phyloP scores from a whole-genome alignment of 2,888 invertebrate genomes.

The Lampropteryx suffumata region DNA sequence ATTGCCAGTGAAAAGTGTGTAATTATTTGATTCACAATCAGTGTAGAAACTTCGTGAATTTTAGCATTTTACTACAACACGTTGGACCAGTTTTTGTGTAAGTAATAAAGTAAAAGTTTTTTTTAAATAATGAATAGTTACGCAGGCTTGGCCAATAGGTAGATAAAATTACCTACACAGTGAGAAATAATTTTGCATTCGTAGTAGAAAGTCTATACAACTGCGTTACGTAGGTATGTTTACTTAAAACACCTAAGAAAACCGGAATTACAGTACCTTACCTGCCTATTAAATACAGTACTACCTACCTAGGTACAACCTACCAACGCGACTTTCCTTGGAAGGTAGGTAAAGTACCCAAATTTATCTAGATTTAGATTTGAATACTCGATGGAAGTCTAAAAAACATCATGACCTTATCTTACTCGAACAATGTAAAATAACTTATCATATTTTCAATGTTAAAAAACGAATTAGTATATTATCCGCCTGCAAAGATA shows the following conservation, averaged over 20 bases:
- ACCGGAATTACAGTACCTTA: too few relatives aligned
- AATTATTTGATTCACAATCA: constrained; percentile 9
- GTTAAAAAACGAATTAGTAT: constrained; percentile 5
- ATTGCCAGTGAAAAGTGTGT: constrained; percentile 8
- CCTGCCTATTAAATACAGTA: too few relatives aligned
- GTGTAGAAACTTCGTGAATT: constrained; percentile 15
- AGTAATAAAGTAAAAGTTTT: constrained; percentile 63
- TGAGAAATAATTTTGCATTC: not conserved
- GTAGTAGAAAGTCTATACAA: not conserved
- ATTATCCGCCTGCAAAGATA: not conserved
- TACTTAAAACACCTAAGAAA: not conserved
- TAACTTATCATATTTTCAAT: constrained; percentile 17
- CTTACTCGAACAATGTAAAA: not conserved
- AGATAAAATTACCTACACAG: not conserved
- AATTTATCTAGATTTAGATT: too few relatives aligned
- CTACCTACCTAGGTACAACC: too few relatives aligned
- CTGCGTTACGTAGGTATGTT: not conserved
- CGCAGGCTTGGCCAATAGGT: not conserved
- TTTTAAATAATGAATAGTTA: constrained; percentile 7
- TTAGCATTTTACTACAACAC: constrained; percentile 7
- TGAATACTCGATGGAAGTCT: too few relatives aligned
- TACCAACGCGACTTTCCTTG: too few relatives aligned
- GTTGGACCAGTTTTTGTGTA: constrained; percentile 49
- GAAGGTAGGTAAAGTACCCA: too few relatives aligned
- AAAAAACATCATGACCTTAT: constrained; percentile 2